These are phyloP conservation scores for Volucella zonaria DNA, from an alignment of 2,888 invertebrate species.

Conservation along the genomic window DNA sequence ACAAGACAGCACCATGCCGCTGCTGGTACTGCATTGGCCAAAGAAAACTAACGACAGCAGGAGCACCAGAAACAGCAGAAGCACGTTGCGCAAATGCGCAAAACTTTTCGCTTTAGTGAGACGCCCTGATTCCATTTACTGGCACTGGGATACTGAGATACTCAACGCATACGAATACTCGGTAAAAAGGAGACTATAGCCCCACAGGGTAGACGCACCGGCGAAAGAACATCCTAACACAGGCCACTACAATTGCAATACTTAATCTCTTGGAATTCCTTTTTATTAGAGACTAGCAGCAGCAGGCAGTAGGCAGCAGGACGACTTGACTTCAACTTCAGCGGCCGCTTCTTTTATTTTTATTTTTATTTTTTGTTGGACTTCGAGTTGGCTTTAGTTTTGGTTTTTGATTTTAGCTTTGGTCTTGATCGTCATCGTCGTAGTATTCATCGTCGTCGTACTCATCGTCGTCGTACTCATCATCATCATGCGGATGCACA, in stretches of 20 bases:
- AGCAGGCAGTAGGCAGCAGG: constrained; percentile 16
- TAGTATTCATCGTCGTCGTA: constrained; percentile 42
- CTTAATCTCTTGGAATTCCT: constrained; percentile 72
- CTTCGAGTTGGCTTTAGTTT: not conserved
- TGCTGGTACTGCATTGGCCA: not conserved
- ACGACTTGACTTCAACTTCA: constrained; percentile 32
- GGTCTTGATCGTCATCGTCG: constrained; percentile 19
- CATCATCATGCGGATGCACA: constrained; percentile 73
- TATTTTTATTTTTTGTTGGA: constrained; percentile 6
- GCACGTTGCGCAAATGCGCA: constrained; percentile 70
- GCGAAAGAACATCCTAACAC: constrained; percentile 52
- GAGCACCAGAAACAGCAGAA: constrained; percentile 41
- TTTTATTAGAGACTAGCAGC: constrained; percentile 69
- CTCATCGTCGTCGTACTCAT: constrained; percentile 64
- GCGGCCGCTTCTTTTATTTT: not conserved
- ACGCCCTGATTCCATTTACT: constrained; percentile 63
- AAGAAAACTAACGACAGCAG: constrained; percentile 1
- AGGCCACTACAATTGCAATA: constrained; percentile 65
- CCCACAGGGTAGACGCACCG: constrained; percentile 64
- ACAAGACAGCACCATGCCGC: constrained; percentile 58
- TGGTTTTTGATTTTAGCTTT: constrained; percentile 21
- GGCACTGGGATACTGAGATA: not conserved
- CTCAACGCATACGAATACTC: constrained; percentile 57
- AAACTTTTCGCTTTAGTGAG: constrained; percentile 73
- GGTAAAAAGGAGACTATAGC: constrained; percentile 69